These are phyloP conservation scores for Oscheius onirici DNA, from an alignment of 2,888 invertebrate species.

Conservation along the genomic window DNA sequence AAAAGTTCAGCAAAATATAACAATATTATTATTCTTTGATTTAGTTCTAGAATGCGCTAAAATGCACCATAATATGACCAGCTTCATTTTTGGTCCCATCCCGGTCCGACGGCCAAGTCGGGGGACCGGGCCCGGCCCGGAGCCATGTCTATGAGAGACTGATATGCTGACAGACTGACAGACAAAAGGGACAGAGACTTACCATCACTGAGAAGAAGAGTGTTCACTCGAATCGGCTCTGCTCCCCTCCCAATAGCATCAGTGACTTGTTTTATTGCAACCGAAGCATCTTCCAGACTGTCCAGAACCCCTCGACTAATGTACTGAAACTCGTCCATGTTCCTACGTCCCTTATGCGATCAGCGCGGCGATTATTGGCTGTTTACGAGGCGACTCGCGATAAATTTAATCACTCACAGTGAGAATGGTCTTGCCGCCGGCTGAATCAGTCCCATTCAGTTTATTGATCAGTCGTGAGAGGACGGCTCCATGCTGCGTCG, in stretches of 20 bases:
- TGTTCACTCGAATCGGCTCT: constrained; percentile 20
- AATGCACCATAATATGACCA: too few relatives aligned
- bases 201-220: constrained; percentile 29
- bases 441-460: neutral
- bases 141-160: too few relatives aligned
- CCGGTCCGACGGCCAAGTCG: too few relatives aligned
- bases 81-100: too few relatives aligned
- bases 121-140: too few relatives aligned
- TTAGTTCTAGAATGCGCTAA: too few relatives aligned
- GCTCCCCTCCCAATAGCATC: neutral
- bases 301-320: constrained; percentile 30
- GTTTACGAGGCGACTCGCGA: constrained; percentile 17
- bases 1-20: too few relatives aligned
- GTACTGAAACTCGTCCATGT: constrained; percentile 17
- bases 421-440: neutral
- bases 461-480: constrained; percentile 9
- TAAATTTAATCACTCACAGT: constrained; percentile 9
- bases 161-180: too few relatives aligned
- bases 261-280: neutral
- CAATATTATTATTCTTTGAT: too few relatives aligned
- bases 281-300: constrained; percentile 24
- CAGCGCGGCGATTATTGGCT: constrained; percentile 18
- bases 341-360: neutral
- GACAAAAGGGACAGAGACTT: too few relatives aligned
- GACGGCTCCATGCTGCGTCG: constrained; percentile 6